Evolutionary conservation across 2,113 vertebrate species (phyloP).

Genomic region (Gavialis gangeticus): DNA sequence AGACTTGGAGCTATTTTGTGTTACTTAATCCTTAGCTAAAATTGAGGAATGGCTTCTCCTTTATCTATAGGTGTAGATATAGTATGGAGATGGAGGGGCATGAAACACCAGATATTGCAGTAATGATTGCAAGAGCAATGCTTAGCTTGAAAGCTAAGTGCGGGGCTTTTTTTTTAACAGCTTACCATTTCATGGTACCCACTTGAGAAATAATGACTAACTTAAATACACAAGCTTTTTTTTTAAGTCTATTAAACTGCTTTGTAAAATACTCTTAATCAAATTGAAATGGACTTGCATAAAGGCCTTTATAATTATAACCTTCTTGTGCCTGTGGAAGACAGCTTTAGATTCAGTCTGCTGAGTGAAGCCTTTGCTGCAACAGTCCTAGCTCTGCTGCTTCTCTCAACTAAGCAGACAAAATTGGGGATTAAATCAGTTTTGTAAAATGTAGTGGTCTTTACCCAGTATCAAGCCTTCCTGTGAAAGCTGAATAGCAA

Average conservation of each 20-base stretch:
- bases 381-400: background rate
- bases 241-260: background rate
- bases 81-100: background rate
- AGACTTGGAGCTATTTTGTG: slow-evolving; percentile 14
- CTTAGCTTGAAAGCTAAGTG: background rate
- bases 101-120: background rate
- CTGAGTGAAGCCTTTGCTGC: background rate
- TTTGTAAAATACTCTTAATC: background rate
- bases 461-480: background rate
- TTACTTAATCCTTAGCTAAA: background rate
- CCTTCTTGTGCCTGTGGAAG: background rate
- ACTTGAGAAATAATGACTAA: background rate
- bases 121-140: background rate
- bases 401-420: background rate
- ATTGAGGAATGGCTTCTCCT: background rate
- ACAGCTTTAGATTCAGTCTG: background rate
- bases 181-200: background rate
- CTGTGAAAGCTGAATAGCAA: background rate
- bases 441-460: background rate
- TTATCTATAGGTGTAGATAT: background rate
- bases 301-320: background rate
- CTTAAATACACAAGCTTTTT: background rate
- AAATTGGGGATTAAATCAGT: background rate
- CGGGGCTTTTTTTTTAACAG: background rate
- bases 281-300: background rate